Base-by-base conservation (phyloP, 2,797 vertebrate genomes). In the Lithobates sylvaticus region DNA sequence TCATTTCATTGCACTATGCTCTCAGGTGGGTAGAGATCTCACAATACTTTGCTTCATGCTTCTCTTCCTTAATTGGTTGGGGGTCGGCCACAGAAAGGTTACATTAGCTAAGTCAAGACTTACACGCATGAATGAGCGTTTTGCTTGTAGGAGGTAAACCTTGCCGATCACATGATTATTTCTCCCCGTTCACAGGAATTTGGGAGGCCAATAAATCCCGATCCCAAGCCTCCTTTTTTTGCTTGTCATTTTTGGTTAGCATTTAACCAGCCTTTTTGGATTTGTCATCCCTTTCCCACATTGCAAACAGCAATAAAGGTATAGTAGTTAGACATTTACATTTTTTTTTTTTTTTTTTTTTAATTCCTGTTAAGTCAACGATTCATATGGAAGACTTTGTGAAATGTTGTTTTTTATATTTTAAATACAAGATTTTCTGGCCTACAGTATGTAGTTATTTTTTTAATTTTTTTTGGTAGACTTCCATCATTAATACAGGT, bases 121-220 rank as follows among this genome's bases (percentile, higher is more conserved):
- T 58, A 34, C 26, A 50, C 21, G 81, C 81, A 75, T 75, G 81
- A 83, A 73, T 83, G 71, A 83, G 71, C 71, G 27, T 27, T 82
- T 34, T 70, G 65, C 44, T 29, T n/a, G 75, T 50, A 61, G 54
- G 54, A 61, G 54, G 54, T 23, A 61, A 23, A 64, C 36, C 50
- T 21, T 4, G 54, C 50, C 2, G 10, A 23, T 67, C 76, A 67
- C 76, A 78, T 78, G 76, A 78, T 64, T 15, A 42, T 23, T 21
- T 44, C 61, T 21, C n/a, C 58, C 7, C 3, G 1, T 18, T 23
- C 54, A n/a, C 54, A 61, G 54, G 21, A 21, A 61, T 61, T 7
- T 61, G 54, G 21, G 54, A 61, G 54, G 54, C 54, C 8, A 23
- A 61, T 61, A 61, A 61, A 61, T 61, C 21, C 54, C 54, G n/a